Conservation (phyloP, 2,888 invertebrate species). For the Gasteruption jaculator region DNA sequence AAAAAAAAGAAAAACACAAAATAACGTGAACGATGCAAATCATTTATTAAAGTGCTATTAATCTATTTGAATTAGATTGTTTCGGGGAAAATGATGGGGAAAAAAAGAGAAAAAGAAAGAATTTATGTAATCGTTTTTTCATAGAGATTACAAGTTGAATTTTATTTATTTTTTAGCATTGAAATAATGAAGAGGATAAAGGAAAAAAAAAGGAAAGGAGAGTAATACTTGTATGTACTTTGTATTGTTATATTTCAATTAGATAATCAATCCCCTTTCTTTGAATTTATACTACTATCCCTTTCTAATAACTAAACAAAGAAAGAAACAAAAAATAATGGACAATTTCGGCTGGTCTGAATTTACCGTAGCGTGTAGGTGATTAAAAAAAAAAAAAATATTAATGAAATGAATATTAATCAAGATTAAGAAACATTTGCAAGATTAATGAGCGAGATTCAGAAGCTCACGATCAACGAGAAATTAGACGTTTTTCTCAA, state of each 20-base stretch:
- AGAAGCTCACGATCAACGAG: too few species aligned
- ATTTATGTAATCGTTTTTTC: background rate
- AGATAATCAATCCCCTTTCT: slow-evolving; percentile 28
- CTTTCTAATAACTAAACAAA: slow-evolving; percentile 16
- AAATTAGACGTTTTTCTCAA: slow-evolving; percentile 15
- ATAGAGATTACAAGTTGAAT: slow-evolving; percentile 30
- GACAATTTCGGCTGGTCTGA: slow-evolving; percentile 50
- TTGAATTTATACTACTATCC: too few species aligned
- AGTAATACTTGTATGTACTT: too few species aligned
- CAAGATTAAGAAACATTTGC: too few species aligned
- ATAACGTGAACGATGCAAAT: too few species aligned
- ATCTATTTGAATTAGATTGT: too few species aligned
- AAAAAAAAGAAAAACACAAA: too few species aligned
- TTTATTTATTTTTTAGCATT: slow-evolving; percentile 45
- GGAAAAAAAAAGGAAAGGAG: too few species aligned
- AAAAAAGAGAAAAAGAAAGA: slow-evolving; percentile 13
- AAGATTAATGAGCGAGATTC: too few species aligned
- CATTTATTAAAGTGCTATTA: too few species aligned
- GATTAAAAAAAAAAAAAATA: slow-evolving; percentile 9
- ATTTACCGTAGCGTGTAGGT: slow-evolving; percentile 45
- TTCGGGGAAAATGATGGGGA: slow-evolving; percentile 2
- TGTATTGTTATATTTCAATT: slow-evolving; percentile 38
- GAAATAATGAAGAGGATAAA: slow-evolving; percentile 37
- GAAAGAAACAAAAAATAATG: slow-evolving; percentile 29
- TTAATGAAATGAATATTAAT: too few species aligned